A percentile compares a stretch with the other conserved stretches of the same genome.
Evolutionary conservation across 2,888 invertebrate species (phyloP).

Genomic region (Leptopilina drosophilae): DNA sequence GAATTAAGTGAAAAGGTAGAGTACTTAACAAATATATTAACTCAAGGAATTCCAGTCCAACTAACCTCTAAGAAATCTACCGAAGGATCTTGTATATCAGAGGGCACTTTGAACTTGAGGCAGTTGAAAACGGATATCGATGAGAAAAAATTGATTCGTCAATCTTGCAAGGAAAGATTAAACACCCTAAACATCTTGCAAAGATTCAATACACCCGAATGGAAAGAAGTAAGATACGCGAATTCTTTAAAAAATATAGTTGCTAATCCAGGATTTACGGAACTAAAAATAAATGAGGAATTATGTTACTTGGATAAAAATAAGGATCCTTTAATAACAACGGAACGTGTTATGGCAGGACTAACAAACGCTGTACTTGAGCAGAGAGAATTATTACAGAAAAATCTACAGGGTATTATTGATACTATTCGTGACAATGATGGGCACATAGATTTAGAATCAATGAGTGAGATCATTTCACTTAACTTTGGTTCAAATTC

Average conservation of each 20-base stretch:
- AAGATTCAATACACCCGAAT: not conserved
- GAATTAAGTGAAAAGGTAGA: too few relatives aligned
- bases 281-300: not conserved
- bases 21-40: too few relatives aligned
- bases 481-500: slow-evolving; percentile 47
- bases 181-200: not conserved
- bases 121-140: not conserved
- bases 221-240: not conserved
- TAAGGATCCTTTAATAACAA: not conserved
- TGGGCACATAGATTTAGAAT: too few relatives aligned
- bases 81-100: too few relatives aligned
- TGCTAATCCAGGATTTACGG: not conserved
- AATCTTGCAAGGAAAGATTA: not conserved
- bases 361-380: not conserved
- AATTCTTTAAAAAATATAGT: not conserved
- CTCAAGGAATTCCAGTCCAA: too few relatives aligned
- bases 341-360: not conserved
- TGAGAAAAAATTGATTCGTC: not conserved
- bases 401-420: not conserved
- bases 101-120: not conserved
- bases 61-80: too few relatives aligned
- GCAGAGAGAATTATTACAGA: not conserved
- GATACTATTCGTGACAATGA: not conserved
- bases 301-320: not conserved
- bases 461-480: not conserved